Conservation (phyloP, 2,113 vertebrate species). For the Notiomystis cincta region DNA sequence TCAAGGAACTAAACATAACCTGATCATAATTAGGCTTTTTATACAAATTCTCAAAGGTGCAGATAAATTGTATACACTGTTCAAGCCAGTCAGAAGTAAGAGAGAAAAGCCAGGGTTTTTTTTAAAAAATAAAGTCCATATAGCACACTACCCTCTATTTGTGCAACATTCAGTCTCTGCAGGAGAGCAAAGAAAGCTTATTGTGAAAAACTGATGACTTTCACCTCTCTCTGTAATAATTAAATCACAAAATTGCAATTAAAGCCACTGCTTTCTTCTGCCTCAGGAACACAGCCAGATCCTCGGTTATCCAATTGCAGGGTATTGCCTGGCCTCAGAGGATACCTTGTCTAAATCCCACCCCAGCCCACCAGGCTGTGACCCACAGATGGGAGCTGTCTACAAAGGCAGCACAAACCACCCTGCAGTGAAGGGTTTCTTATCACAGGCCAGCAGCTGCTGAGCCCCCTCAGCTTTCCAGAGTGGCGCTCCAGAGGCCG, state of each 20-base stretch:
- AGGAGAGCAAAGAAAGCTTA: neutral
- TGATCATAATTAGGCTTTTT: neutral
- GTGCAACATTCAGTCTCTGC: neutral
- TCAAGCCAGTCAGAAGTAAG: neutral
- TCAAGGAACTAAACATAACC: neutral
- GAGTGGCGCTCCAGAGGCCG: neutral
- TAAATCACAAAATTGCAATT: neutral
- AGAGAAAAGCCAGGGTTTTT: neutral
- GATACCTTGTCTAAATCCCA: neutral
- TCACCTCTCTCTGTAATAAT: neutral
- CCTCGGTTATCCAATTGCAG: neutral
- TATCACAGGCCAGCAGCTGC: slow-evolving; percentile 45
- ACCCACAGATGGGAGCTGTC: neutral
- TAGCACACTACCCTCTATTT: neutral
- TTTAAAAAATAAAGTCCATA: neutral
- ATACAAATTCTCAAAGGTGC: neutral
- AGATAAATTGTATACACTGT: neutral
- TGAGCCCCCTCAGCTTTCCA: neutral
- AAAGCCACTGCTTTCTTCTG: neutral
- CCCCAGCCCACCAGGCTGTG: neutral
- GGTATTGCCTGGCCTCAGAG: neutral
- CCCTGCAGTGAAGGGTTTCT: neutral
- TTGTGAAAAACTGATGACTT: neutral
- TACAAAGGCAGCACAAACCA: neutral
- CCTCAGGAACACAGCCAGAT: neutral